Percentiles rank a stretch among this genome's conserved stretches.
Evolutionary conservation across 23 tunicate species (phyloP).

Genomic region (Ascidia mentula): DNA sequence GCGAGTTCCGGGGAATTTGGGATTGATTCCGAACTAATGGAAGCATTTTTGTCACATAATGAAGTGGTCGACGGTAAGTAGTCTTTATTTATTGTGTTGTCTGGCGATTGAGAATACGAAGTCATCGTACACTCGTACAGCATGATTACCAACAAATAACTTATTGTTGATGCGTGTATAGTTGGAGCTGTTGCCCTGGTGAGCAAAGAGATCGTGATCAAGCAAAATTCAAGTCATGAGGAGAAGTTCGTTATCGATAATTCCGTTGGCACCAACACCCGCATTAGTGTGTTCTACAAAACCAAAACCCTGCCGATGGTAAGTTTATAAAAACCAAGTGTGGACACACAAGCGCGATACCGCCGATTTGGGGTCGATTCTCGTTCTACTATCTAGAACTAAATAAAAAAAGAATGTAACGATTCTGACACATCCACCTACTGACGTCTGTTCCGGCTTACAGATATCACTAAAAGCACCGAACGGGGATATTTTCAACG

Average conservation of each 20-base stretch:
- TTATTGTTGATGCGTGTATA: conserved; percentile 9
- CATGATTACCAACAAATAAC: neutral
- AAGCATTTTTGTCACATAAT: conserved; percentile 60
- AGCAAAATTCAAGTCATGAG: conserved; percentile 30
- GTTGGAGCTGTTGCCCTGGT: conserved; percentile 53
- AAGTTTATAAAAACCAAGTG: too few species aligned
- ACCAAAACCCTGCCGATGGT: conserved; percentile 29
- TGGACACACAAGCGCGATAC: too few species aligned
- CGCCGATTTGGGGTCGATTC: too few species aligned
- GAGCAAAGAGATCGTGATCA: conserved; percentile 32
- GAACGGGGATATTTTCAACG: conserved; percentile 7
- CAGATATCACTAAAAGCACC: conserved; percentile 29
- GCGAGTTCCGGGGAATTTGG: conserved; percentile 83
- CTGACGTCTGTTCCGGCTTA: too few species aligned
- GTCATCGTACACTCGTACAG: too few species aligned
- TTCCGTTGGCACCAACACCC: conserved; percentile 65
- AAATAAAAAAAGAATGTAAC: too few species aligned
- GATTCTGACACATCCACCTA: too few species aligned
- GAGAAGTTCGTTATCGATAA: conserved; percentile 58
- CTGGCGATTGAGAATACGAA: too few species aligned
- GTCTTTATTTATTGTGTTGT: neutral
- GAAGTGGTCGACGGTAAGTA: conserved; percentile 38
- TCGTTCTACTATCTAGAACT: too few species aligned
- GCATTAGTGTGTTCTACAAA: conserved; percentile 56
- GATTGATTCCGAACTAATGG: conserved; percentile 59